phyloP scores from a whole-genome alignment of 2,113 vertebrate genomes.

The Pangasianodon gigas region DNA sequence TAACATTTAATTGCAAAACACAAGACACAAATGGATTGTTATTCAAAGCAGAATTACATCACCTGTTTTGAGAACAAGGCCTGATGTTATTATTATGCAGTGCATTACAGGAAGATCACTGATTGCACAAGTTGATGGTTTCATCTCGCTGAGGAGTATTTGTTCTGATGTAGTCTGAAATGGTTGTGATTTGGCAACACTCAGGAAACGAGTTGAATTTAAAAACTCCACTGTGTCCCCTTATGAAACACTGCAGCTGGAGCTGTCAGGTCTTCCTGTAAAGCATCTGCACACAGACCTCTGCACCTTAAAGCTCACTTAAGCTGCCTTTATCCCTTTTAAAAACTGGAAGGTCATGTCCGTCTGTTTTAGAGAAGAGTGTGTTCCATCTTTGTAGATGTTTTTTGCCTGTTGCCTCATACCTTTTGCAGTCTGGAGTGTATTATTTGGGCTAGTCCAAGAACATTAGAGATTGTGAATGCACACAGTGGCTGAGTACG shows the following conservation, averaged over 20 bases:
- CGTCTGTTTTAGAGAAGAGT: not conserved
- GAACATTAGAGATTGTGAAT: not conserved
- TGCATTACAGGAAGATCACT: not conserved
- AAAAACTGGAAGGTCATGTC: not conserved
- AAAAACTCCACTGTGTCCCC: not conserved
- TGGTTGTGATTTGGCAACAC: not conserved
- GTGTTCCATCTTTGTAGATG: not conserved
- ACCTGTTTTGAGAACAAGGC: not conserved
- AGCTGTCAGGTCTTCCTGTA: not conserved
- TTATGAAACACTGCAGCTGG: constrained; percentile 20
- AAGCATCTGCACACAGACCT: not conserved
- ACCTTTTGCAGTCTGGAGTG: not conserved
- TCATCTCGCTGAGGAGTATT: constrained; percentile 15
- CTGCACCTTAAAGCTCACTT: not conserved
- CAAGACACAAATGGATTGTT: not conserved
- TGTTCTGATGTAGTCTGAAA: not conserved
- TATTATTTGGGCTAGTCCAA: not conserved
- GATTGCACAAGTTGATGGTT: not conserved
- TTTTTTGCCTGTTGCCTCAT: not conserved
- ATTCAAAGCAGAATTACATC: not conserved
- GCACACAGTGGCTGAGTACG: not conserved
- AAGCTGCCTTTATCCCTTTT: constrained; percentile 3
- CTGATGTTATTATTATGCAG: not conserved
- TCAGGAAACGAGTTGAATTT: not conserved
- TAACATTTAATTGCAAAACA: not conserved